Evolutionary conservation across 2,888 invertebrate genomes (phyloP).

Genomic region (Orchestes rusci): DNA sequence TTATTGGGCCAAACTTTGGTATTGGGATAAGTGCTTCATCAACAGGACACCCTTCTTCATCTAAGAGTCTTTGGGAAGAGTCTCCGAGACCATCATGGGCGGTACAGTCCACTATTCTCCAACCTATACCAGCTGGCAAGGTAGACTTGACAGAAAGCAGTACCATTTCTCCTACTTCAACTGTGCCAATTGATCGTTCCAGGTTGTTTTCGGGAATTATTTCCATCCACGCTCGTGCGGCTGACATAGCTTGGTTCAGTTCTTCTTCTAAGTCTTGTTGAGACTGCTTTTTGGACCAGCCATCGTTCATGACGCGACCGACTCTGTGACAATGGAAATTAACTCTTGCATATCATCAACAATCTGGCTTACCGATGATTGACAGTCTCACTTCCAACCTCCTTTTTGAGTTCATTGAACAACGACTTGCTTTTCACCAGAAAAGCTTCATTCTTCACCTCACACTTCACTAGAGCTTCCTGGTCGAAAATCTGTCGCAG

Average conservation of each 20-base stretch:
- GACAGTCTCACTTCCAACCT: conserved; percentile 36
- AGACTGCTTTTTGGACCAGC: conserved; percentile 47
- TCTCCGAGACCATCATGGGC: conserved; percentile 74
- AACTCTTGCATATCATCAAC: neutral
- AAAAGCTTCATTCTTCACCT: conserved; percentile 50
- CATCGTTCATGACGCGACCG: conserved; percentile 48
- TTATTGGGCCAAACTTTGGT: conserved; percentile 42
- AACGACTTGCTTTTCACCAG: conserved; percentile 51
- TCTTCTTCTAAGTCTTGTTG: conserved; percentile 36
- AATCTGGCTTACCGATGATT: conserved; percentile 31
- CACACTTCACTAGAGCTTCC: conserved; percentile 56
- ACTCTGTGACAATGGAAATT: conserved; percentile 42
- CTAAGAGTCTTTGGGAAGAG: conserved; percentile 64
- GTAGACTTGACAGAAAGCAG: conserved; percentile 59
- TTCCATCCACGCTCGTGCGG: conserved; percentile 67
- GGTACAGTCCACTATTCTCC: conserved; percentile 67
- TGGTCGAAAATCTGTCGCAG: conserved; percentile 68
- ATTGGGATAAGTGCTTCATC: conserved; percentile 59
- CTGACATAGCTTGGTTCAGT: conserved; percentile 31
- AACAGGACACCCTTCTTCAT: conserved; percentile 67
- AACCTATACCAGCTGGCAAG: conserved; percentile 59
- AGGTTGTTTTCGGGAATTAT: conserved; percentile 41
- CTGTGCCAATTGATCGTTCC: conserved; percentile 47
- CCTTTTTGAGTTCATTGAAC: conserved; percentile 48
- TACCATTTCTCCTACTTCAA: conserved; percentile 67